Base-by-base conservation (phyloP, 1,140 invertebrate genomes). In the Cyclina sinensis region DNA sequence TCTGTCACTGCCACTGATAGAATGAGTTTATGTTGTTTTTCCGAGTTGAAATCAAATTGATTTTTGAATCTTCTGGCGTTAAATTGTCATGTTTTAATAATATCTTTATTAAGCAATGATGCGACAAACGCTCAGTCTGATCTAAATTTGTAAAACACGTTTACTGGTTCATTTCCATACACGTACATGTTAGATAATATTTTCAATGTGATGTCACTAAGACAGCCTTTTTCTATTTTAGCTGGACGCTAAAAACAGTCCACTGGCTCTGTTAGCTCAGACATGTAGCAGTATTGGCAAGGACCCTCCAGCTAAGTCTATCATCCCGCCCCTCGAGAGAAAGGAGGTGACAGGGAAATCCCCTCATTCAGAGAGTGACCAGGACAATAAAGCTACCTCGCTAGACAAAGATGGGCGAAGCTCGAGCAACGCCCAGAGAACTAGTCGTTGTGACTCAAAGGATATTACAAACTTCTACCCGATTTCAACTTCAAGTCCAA, bases 241-340 rank as follows among this genome's bases (percentile, higher is more conserved):
- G 99, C 97, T 99, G 97, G 99, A 99, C 95, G 98, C 98, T 82
- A 99, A 99, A 96, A 99, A 99, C 96, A 99, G 98, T 96, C 99
- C 99, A 0, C 95, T 99, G 94, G 99, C 99, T n/a, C 96, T 99
- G 70, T 96, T 99, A 94, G 99, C 99, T 37, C 98, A 99, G 96
- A 99, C 99, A 32, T 99, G 99, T 96, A 99, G 98, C 94, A 99
- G 99, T 95, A 99, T 99, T 90, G 99, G 99, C 27, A 98, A 98
- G 0, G 99, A 99, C 95, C 97, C 98, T 0, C 92, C 94, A 51
- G 85, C 92, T 21, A 92, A 93, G 80, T 93, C 94, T 21, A 91
- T 94, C 35, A 94, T 95, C 46, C 94, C 94, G 48, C 94, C 94
- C 16, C 90, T 94, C 16, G 91, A 95, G 43, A 94, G 93, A 74